phyloP scores from a whole-genome alignment of 2,113 vertebrate species.

The Mobula birostris region DNA sequence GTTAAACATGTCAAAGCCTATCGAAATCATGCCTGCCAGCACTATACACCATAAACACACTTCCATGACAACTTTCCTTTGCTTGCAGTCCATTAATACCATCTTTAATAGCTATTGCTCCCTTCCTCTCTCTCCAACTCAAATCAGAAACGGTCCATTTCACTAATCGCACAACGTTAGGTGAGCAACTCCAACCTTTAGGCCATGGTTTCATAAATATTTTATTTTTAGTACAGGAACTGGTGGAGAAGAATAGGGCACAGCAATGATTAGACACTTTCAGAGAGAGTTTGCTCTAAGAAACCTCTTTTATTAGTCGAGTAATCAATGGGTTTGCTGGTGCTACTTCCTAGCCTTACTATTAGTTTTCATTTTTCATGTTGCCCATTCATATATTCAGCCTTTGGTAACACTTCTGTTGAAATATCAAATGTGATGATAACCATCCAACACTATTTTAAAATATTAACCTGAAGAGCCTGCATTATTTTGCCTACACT shows the following conservation, averaged over 20 bases:
- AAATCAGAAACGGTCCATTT: slow-evolving; percentile 57
- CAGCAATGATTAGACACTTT: slow-evolving; percentile 28
- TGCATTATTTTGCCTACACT: slow-evolving; percentile 38
- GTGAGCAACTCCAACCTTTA: slow-evolving; percentile 57
- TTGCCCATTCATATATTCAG: neutral
- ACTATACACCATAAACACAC: slow-evolving; percentile 50
- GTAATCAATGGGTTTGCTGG: slow-evolving; percentile 6
- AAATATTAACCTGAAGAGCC: slow-evolving; percentile 40
- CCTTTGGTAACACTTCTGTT: neutral
- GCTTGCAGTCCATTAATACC: slow-evolving; percentile 64
- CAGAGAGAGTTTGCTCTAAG: slow-evolving; percentile 1
- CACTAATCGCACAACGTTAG: slow-evolving; percentile 62
- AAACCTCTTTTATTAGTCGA: neutral
- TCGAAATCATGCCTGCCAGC: slow-evolving; percentile 64
- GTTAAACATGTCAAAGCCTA: slow-evolving; percentile 75
- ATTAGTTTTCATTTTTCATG: neutral
- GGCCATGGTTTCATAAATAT: slow-evolving; percentile 63
- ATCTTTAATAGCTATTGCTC: slow-evolving; percentile 58
- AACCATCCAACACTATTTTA: slow-evolving; percentile 44
- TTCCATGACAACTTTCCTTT: slow-evolving; percentile 44
- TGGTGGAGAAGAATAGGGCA: slow-evolving; percentile 6
- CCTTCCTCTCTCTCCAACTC: slow-evolving; percentile 49
- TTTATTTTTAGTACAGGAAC: slow-evolving; percentile 54
- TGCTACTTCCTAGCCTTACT: neutral
- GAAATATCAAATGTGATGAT: slow-evolving; percentile 40